phyloP scores from a whole-genome alignment of 2,797 vertebrate genomes.

The Sus cebifrons region DNA sequence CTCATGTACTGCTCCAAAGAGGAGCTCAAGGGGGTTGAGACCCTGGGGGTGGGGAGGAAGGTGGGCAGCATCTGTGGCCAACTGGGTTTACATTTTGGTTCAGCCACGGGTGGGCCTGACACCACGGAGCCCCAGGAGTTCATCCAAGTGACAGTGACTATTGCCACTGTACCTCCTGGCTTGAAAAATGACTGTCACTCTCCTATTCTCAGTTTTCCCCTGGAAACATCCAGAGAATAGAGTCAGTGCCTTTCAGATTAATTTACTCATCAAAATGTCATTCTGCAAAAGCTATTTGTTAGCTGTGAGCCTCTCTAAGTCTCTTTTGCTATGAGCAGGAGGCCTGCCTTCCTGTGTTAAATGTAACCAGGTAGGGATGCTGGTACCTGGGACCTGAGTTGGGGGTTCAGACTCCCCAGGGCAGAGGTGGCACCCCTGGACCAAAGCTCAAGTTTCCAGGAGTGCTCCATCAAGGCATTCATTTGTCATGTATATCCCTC shows the following conservation, averaged over 20 bases:
- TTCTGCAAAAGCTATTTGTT: conserved; percentile 65
- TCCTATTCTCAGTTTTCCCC: conserved; percentile 52
- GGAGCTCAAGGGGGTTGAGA: not conserved
- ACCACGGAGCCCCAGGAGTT: not conserved
- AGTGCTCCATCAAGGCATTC: not conserved
- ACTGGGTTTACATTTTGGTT: not conserved
- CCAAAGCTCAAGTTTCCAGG: not conserved
- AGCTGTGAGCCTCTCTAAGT: not conserved
- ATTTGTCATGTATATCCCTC: not conserved
- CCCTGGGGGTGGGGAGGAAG: not conserved
- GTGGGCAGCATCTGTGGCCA: not conserved
- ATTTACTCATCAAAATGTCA: conserved; percentile 74
- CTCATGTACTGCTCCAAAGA: rapidly evolving
- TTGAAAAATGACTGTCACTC: conserved; percentile 58
- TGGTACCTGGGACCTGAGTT: not conserved
- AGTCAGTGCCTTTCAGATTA: conserved; percentile 53
- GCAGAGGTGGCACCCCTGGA: too few species aligned
- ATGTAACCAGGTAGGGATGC: not conserved
- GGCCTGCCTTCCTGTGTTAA: not conserved
- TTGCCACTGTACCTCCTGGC: conserved; percentile 39
- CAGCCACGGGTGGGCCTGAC: not conserved
- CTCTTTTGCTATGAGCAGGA: conserved; percentile 28
- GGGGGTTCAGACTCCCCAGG: not conserved
- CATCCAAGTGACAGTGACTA: conserved; percentile 2
- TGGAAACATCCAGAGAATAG: conserved; percentile 55